These are phyloP conservation scores for Halesus radiatus DNA, from an alignment of 1,140 invertebrate species.

Conservation along the genomic window DNA sequence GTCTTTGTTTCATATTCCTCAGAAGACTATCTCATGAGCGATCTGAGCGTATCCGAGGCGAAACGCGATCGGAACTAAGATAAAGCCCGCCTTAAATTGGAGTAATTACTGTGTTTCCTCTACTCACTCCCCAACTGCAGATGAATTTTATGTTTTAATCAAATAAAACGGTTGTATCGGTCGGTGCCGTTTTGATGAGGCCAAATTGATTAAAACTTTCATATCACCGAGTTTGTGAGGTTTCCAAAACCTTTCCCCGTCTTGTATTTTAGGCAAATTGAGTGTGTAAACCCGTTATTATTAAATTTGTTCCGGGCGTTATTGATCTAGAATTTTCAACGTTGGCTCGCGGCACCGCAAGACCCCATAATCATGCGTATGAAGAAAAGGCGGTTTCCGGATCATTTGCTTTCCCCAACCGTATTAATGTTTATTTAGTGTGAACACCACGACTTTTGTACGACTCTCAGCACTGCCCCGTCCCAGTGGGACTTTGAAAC, in stretches of 20 bases:
- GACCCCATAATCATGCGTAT: too few species aligned
- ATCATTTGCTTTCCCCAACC: too few species aligned
- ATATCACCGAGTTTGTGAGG: not conserved
- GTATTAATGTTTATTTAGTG: too few species aligned
- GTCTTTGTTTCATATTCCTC: constrained; percentile 19
- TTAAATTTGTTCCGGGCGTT: too few species aligned
- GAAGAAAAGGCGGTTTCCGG: too few species aligned
- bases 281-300: too few species aligned
- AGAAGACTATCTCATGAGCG: constrained; percentile 25
- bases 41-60: constrained; percentile 29
- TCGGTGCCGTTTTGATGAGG: not conserved
- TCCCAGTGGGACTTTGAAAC: too few species aligned
- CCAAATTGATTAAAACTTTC: constrained; percentile 31
- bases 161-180: not conserved
- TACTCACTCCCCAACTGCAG: constrained; percentile 5
- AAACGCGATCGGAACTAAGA: constrained; percentile 30
- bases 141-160: constrained; percentile 24
- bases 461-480: too few species aligned
- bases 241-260: constrained; percentile 15
- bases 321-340: too few species aligned
- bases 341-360: too few species aligned
- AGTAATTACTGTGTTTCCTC: constrained; percentile 31
- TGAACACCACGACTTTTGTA: too few species aligned
- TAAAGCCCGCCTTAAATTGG: constrained; percentile 27
- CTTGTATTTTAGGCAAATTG: not conserved